These are phyloP conservation scores for Megaptera novaeangliae DNA, from an alignment of 2,113 vertebrate genomes.

Conservation along the genomic window DNA sequence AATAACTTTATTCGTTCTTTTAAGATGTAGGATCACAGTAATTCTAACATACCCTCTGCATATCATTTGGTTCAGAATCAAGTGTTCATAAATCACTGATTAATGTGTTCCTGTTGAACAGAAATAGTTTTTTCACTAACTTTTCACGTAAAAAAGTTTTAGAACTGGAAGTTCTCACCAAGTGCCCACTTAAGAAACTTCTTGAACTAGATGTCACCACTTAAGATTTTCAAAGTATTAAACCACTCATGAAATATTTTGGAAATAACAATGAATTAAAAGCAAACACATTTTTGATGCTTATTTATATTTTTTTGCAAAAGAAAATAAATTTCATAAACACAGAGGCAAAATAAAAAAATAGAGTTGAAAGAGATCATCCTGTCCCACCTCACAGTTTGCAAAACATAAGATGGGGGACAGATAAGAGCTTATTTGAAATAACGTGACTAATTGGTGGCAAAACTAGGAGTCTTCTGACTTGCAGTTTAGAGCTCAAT, in stretches of 20 bases:
- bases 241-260: background rate
- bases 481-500: background rate
- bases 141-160: background rate
- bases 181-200: background rate
- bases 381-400: accelerated
- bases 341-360: background rate
- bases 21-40: background rate
- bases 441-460: background rate
- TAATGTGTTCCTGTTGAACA: background rate
- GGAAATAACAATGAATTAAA: background rate
- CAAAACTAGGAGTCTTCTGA: background rate
- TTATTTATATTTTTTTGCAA: background rate
- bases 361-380: background rate
- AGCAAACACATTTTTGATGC: background rate
- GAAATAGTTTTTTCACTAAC: background rate
- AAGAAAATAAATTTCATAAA: background rate
- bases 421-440: background rate
- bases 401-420: background rate
- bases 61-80: background rate
- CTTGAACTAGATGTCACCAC: background rate
- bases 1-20: background rate
- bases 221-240: background rate
- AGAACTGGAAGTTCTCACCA: background rate
- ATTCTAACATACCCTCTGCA: background rate
- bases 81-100: background rate